Evolutionary conservation across 2,797 vertebrate genomes (phyloP).

Genomic region (Discoglossus pictus): DNA sequence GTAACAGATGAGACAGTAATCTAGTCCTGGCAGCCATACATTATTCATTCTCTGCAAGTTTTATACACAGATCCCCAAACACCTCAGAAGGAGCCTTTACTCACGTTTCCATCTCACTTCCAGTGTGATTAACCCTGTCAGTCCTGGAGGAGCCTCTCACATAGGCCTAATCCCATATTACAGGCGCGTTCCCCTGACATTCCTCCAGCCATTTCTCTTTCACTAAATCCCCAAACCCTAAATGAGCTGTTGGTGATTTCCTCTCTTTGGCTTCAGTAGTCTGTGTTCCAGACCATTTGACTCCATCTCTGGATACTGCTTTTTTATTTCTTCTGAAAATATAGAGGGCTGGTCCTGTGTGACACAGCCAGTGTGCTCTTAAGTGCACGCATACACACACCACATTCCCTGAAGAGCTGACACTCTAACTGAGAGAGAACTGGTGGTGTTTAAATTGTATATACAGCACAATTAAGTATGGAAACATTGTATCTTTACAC

Average conservation of each 20-base stretch:
- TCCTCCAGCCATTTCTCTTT: constrained; percentile 30
- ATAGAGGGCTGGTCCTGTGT: constrained; percentile 24
- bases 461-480: too few relatives aligned
- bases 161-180: too few relatives aligned
- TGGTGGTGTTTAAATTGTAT: too few relatives aligned
- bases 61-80: constrained; percentile 39
- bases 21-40: constrained; percentile 33
- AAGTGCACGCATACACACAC: not conserved
- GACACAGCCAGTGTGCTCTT: not conserved
- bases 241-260: constrained; percentile 42
- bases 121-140: not conserved
- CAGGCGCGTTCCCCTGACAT: constrained; percentile 22
- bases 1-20: constrained; percentile 32
- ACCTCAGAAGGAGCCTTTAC: constrained; percentile 25
- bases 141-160: too few relatives aligned
- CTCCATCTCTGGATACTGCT: constrained; percentile 26
- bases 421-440: constrained; percentile 2
- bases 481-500: too few relatives aligned
- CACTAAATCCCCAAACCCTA: constrained; percentile 32
- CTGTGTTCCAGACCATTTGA: constrained; percentile 41
- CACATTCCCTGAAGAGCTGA: too few relatives aligned
- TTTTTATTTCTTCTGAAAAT: constrained; percentile 21
- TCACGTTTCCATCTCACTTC: constrained; percentile 25
- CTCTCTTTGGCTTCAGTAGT: constrained; percentile 34
- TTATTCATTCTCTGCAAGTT: constrained; percentile 38